Conservation (phyloP, 2,797 vertebrate genomes). For the Ceryle rudis region DNA sequence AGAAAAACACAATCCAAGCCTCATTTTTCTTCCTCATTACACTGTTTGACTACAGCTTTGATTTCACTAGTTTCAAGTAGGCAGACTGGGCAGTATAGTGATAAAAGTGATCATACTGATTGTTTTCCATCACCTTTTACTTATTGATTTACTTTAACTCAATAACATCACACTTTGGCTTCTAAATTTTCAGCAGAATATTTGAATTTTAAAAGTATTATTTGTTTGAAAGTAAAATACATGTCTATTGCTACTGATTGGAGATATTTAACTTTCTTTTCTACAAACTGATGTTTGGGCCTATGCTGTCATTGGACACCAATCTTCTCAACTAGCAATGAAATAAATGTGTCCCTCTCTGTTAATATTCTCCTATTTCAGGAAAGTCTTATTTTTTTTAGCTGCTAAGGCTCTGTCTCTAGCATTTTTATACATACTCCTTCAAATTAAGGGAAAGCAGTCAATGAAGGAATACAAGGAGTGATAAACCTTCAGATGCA, state of each 20-base stretch:
- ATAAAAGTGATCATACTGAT: not conserved
- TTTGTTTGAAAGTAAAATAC: not conserved
- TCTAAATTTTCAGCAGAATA: not conserved
- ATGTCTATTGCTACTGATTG: not conserved
- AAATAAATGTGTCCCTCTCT: not conserved
- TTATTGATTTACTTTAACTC: not conserved
- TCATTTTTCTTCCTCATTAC: rapidly evolving
- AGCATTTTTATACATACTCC: not conserved
- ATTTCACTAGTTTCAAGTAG: not conserved
- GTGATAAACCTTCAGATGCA: not conserved
- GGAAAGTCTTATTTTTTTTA: not conserved
- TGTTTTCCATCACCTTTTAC: not conserved
- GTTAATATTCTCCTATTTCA: not conserved
- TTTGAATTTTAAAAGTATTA: not conserved
- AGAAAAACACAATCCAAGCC: not conserved
- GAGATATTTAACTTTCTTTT: not conserved
- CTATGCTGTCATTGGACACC: not conserved
- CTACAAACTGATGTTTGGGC: not conserved
- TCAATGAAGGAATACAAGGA: not conserved
- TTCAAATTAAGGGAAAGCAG: not conserved
- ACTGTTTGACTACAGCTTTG: not conserved
- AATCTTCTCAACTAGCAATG: not conserved
- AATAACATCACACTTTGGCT: not conserved
- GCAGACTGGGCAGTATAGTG: not conserved
- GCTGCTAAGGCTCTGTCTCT: not conserved